These are phyloP conservation scores for Anthoptus insignis DNA, from an alignment of 2,888 invertebrate species.

Conservation along the genomic window DNA sequence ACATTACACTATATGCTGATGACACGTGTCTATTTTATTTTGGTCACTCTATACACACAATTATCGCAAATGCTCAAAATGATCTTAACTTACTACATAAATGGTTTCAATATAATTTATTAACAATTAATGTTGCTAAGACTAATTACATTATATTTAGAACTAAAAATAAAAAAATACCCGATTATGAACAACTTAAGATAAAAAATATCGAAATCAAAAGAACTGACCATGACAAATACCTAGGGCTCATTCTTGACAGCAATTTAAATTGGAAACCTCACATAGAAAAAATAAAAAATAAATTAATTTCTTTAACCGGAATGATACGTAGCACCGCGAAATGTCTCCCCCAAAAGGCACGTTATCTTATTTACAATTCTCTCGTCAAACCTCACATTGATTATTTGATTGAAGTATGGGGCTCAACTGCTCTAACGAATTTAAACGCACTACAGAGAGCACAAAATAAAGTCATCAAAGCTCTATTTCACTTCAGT, in stretches of 20 bases:
- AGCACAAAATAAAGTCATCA: not conserved
- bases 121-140: not conserved
- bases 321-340: not conserved
- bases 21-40: not conserved
- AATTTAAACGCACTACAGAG: not conserved
- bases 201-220: not conserved
- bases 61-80: not conserved
- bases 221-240: not conserved
- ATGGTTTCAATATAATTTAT: not conserved
- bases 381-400: constrained; percentile 26
- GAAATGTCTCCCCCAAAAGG: not conserved
- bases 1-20: constrained; percentile 13
- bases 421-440: not conserved
- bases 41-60: not conserved
- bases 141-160: not conserved
- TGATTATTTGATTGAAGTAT: not conserved
- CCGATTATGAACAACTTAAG: not conserved
- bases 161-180: constrained; percentile 4
- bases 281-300: constrained; percentile 3
- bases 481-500: not conserved
- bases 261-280: not conserved
- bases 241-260: constrained; percentile 4
- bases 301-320: not conserved
- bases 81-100: not conserved
- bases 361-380: not conserved